Evolutionary conservation across 2,797 vertebrate species (phyloP), one percentile per base, ranked within the genome.

Genomic region (Megaceryle alcyon): DNA sequence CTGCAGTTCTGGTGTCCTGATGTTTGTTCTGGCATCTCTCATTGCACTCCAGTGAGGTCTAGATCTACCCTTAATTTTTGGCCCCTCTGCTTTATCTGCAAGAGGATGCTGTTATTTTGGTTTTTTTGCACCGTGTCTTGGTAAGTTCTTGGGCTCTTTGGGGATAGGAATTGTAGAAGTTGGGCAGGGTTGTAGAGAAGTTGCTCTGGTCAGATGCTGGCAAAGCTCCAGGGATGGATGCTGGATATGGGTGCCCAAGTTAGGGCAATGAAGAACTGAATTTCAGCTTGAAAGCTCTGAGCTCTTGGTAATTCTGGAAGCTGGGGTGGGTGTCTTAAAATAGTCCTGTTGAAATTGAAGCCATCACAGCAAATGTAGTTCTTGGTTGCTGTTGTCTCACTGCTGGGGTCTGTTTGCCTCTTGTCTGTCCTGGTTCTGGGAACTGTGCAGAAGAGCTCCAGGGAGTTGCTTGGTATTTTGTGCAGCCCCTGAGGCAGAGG

Each of bases 351-450:
- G 15, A 43, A 69, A 14, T 6, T 2, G 12, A n/a, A 65, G 51
- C 33, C 16, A 13, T 7, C 41, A 14, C 26, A 18, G 33, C 11
- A 49, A 17, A 39, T 5, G 13, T 3, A 8, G 31, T 5, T 82
- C 12, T 25, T 44, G 49, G 20, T 19, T 1, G 31, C 10, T 75
- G 41, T 3, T 14, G 8, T 53, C 51, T 28, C 3, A 0, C 22
- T 63, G 8, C 29, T 1, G 2, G 10, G 20, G 10, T 44, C 26
- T 48, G 25, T 60, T 8, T 37, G 71, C n/a, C 3, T 37, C 0
- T 6, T 33, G 72, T 35, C 70, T 44, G 33, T 37, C 20, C 60
- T 13, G 26, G 15, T 14, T n/a, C 23, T 72, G 88, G 94, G 75
- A 87, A 26, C 31, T 25, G 25, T 12, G 25, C 26, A 12, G 79